Percentiles rank a stretch among this genome's conserved stretches.
phyloP scores from a whole-genome alignment of 2,113 vertebrate genomes.

The Thinocorus orbignyianus region DNA sequence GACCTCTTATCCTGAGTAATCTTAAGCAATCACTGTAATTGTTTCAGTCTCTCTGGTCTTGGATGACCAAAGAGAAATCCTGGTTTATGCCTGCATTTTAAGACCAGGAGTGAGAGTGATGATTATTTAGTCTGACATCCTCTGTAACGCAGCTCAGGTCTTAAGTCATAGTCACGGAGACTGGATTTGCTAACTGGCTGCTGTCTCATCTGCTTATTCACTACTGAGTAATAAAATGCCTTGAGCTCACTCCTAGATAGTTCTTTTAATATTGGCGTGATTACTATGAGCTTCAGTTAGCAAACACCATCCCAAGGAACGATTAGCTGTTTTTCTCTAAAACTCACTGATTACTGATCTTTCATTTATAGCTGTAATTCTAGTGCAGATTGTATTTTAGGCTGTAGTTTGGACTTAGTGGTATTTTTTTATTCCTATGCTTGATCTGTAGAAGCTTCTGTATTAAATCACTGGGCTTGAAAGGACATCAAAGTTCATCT shows the following conservation, averaged over 20 bases:
- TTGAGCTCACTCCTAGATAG: not conserved
- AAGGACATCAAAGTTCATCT: not conserved
- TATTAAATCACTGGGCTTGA: not conserved
- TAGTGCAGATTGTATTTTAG: not conserved
- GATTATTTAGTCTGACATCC: constrained; percentile 1
- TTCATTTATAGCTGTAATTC: not conserved
- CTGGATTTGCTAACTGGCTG: not conserved
- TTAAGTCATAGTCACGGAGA: not conserved
- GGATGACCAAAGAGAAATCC: not conserved
- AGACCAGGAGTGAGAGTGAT: not conserved
- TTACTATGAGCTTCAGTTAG: not conserved
- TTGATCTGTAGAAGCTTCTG: not conserved
- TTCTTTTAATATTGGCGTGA: not conserved
- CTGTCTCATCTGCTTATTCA: constrained; percentile 19
- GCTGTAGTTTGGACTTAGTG: not conserved
- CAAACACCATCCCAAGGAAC: not conserved
- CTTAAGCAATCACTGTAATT: not conserved
- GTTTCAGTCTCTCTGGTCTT: not conserved
- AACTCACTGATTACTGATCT: not conserved
- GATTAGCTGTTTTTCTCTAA: not conserved
- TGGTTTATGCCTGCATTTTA: not conserved
- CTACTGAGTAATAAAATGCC: not conserved
- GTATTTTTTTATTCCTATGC: not conserved
- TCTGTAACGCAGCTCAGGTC: not conserved
- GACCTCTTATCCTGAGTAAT: not conserved